Conservation (phyloP, 2,888 invertebrate species). For the Drosophila phalerata region DNA sequence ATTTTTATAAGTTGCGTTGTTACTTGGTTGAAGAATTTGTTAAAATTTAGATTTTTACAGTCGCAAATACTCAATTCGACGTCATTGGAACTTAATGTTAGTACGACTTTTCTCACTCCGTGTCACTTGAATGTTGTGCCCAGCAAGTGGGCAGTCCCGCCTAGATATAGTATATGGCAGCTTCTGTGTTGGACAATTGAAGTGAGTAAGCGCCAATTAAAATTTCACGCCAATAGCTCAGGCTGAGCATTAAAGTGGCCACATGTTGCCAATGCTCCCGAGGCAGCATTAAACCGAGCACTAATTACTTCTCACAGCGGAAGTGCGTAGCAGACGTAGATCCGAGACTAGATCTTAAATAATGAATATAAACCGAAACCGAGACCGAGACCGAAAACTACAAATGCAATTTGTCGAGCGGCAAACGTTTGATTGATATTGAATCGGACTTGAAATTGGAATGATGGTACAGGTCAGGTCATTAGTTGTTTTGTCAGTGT, state of each 20-base stretch:
- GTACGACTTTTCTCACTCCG: too few relatives aligned
- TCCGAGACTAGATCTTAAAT: neutral
- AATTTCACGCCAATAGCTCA: slow-evolving; percentile 81
- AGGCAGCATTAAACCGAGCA: slow-evolving; percentile 51
- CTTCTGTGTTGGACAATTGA: slow-evolving; percentile 6
- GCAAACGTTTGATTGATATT: slow-evolving; percentile 81
- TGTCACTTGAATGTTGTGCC: neutral
- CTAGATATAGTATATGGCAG: neutral
- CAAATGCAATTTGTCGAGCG: slow-evolving; percentile 78
- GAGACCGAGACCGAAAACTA: slow-evolving; percentile 1
- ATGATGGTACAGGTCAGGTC: slow-evolving; percentile 61
- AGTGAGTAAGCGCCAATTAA: slow-evolving; percentile 67
- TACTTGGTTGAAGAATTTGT: too few relatives aligned
- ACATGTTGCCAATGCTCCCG: slow-evolving; percentile 67
- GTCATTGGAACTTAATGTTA: too few relatives aligned
- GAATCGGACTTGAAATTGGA: slow-evolving; percentile 57
- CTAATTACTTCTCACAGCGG: slow-evolving; percentile 72
- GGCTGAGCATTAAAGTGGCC: slow-evolving; percentile 47
- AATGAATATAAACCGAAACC: slow-evolving; percentile 1
- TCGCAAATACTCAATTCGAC: too few relatives aligned
- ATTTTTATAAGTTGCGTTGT: too few relatives aligned
- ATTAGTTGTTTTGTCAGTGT: slow-evolving; percentile 62
- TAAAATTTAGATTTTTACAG: too few relatives aligned
- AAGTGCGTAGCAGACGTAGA: slow-evolving; percentile 36
- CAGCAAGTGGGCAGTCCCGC: slow-evolving; percentile 10